Evolutionary conservation across 2,797 vertebrate species (phyloP), one percentile per base, ranked within the genome.

Genomic region (Melanotaenia pygmaea): DNA sequence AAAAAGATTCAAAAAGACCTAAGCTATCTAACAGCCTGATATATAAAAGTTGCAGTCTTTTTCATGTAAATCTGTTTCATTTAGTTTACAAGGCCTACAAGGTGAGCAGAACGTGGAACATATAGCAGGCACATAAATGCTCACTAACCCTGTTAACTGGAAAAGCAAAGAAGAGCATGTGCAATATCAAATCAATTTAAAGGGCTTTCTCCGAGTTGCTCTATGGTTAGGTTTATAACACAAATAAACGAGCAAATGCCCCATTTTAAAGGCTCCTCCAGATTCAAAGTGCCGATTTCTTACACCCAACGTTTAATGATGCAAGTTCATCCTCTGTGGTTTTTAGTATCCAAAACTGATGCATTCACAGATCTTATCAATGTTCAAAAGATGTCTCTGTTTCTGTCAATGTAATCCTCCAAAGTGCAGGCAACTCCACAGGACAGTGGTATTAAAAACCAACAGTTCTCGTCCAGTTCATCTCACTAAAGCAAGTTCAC

Each of bases 91-190:
- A 90, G 89, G 88, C 89, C 86, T 76, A 86, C n/a, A 40, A 89
- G 79, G 88, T 90, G 86, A 88, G 82, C 82, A 81, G 70, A 67
- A 59, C 1, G 26, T 69, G 77, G 70, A 77, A 65, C 82, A 85
- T 45, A 59, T 5, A 76, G 76, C 85, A 91, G 89, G 89, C 90
- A 90, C 89, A 79, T 59, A 74, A 77, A 89, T 82, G 80, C 77
- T 88, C 40, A 14, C 81, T 83, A 94, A 76, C 35, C 65, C 30
- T n/a, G 61, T 72, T 76, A 47, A 32, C 10, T 35, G 8, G 18
- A 70, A 77, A 79, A 85, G 79, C 71, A 59, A 64, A 59, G 43
- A 32, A 24, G 40, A 74, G 13, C 72, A 76, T 22, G 24, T 54
- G 30, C 38, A 60, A 40, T 32, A 35, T 43, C 16, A 50, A 57